A percentile compares a stretch with the other conserved stretches of the same genome.
phyloP scores from a whole-genome alignment of 2,797 vertebrate genomes.

The Fistularia commersonii region DNA sequence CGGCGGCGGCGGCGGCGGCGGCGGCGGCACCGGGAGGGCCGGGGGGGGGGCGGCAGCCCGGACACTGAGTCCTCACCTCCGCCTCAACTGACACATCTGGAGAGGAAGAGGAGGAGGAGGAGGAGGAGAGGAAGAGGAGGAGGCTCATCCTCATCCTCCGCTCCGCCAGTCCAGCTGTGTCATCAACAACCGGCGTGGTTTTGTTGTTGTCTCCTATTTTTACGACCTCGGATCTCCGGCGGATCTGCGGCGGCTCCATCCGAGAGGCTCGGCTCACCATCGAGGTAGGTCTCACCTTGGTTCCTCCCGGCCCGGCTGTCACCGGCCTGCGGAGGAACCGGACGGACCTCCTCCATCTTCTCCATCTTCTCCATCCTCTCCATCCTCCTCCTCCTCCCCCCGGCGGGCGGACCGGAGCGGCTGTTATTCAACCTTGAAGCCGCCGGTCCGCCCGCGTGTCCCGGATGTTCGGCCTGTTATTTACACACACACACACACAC shows the following conservation, averaged over 20 bases:
- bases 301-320: too few relatives aligned
- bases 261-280: constrained; percentile 37
- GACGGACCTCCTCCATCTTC: not conserved
- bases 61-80: constrained; percentile 39
- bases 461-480: too few relatives aligned
- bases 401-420: too few relatives aligned
- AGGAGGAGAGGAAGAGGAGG: too few relatives aligned
- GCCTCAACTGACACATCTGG: constrained; percentile 70
- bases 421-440: too few relatives aligned
- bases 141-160: constrained; percentile 7
- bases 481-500: too few relatives aligned
- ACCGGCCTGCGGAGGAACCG: too few relatives aligned
- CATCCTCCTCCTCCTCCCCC: too few relatives aligned
- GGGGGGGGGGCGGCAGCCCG: constrained; percentile 62
- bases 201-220: constrained; percentile 80
- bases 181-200: constrained; percentile 78
- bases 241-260: constrained; percentile 60
- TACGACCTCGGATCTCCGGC: constrained; percentile 61
- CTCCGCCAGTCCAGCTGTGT: constrained; percentile 71
- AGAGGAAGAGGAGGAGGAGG: too few relatives aligned
- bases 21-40: constrained; percentile 41
- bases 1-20: constrained; percentile 38
- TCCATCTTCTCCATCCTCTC: not conserved
- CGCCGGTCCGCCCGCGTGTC: too few relatives aligned
- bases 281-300: constrained; percentile 63